Conservation (phyloP, 1,140 invertebrate genomes). For the Drosophila biarmipes region DNA sequence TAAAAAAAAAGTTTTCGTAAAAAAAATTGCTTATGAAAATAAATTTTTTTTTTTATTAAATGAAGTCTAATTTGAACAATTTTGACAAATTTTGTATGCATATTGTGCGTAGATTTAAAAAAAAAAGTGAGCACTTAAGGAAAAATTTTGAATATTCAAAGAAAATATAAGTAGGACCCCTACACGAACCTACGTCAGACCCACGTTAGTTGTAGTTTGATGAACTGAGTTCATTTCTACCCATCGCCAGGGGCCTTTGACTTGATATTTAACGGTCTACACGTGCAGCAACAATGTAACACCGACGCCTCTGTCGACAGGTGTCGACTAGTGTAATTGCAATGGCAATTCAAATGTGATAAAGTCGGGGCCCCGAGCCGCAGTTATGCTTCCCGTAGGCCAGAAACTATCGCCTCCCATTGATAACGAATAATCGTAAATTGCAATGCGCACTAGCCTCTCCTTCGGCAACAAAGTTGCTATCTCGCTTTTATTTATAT, state of each 20-base stretch:
- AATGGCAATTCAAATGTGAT: conserved; percentile 22
- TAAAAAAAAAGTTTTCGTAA: too few relatives aligned
- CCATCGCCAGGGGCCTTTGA: conserved; percentile 13
- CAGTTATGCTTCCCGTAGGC: conserved; percentile 19
- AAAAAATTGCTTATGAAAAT: too few relatives aligned
- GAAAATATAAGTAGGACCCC: neutral
- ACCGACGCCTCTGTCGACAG: conserved; percentile 15
- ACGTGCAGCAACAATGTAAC: conserved; percentile 67
- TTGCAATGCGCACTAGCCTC: conserved; percentile 29
- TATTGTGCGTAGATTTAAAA: too few relatives aligned
- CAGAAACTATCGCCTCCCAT: conserved; percentile 19
- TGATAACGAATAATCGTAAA: conserved; percentile 40
- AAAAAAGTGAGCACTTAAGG: too few relatives aligned
- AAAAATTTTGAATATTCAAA: too few relatives aligned
- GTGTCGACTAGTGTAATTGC: conserved; percentile 20
- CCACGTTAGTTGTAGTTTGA: neutral
- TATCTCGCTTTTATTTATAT: neutral
- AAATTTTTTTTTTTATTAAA: too few relatives aligned
- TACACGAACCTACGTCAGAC: too few relatives aligned
- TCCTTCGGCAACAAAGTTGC: conserved; percentile 26
- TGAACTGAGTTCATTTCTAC: neutral
- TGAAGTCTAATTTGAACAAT: too few relatives aligned
- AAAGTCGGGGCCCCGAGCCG: conserved; percentile 2
- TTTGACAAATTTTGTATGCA: too few relatives aligned
- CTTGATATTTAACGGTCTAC: conserved; percentile 63